These are phyloP conservation scores for Petaurus breviceps DNA, from an alignment of 2,113 vertebrate species.

Conservation along the genomic window DNA sequence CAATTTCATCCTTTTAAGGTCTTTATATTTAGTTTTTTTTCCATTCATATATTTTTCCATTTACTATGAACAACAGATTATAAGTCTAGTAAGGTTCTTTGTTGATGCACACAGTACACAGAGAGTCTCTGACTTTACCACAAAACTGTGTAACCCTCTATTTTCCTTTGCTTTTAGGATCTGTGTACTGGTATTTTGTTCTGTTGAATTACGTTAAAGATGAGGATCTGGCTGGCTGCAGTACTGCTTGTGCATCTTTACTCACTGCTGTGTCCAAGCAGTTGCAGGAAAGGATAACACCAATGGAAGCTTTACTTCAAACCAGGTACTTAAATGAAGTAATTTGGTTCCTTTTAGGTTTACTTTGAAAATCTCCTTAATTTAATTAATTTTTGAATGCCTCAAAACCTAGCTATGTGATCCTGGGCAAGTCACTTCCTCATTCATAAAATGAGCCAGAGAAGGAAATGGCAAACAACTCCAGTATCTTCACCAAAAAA, in stretches of 20 bases:
- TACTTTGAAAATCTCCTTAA: neutral
- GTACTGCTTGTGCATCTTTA: conserved; percentile 94
- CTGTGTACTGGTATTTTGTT: conserved; percentile 99
- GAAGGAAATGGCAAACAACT: neutral
- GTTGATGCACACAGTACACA: neutral
- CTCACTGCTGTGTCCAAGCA: conserved; percentile 96
- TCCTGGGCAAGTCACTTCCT: neutral
- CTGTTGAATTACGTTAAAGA: conserved; percentile 99
- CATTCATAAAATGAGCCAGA: neutral
- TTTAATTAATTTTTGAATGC: neutral
- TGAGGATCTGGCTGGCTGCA: conserved; percentile 96
- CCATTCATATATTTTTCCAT: neutral
- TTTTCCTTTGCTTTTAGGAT: conserved; percentile 84
- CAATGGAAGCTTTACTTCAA: conserved; percentile 96
- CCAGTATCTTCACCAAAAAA: neutral
- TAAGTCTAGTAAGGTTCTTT: neutral
- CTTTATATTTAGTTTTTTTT: neutral
- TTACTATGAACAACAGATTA: neutral
- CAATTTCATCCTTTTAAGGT: neutral
- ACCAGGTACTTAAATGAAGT: conserved; percentile 89
- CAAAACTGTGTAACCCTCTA: neutral
- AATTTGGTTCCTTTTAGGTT: neutral
- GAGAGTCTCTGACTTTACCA: neutral
- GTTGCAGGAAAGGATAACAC: conserved; percentile 96
- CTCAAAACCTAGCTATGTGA: neutral